Base-by-base conservation (phyloP, 1,140 invertebrate species). In the Drosophila orena region DNA sequence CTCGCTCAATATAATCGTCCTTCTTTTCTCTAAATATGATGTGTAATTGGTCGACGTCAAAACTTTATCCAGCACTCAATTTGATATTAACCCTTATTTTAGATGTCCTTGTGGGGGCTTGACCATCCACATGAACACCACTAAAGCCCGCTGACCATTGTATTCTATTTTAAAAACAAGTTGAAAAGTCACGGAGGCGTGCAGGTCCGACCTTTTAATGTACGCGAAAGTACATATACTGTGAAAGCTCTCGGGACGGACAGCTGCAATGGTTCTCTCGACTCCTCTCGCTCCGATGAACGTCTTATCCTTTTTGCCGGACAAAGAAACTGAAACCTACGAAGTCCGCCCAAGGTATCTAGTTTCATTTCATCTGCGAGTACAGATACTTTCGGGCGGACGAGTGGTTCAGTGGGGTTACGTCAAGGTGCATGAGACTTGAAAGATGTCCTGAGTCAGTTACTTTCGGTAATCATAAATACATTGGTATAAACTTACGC, bases 291-390 rank as follows among this genome's bases (percentile, higher is more conserved):
- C 61, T 65, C 64, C 27, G 64, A 68, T 68, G 64, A 68, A 65
- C 64, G 61, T 68, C 64, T 65, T 68, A 65, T 68, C 64, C 60
- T 68, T 35, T 49, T 65, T 68, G 60, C 60, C 64, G 64, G 64
- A 66, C 64, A 68, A 68, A 68, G 60, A 68, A 68, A 68, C 64
- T 68, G 65, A 68, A 68, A 53, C 30, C 37, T 7, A 12, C 46
- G n/a, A 8, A 53, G 62, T 50, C 61, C 15, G 37, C 60, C 64
- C 64, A 68, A 65, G 52, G 64, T 68, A 68, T 68, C 47, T 65
- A 42, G 64, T 68, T 68, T 65, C 64, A 65, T 65, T 68, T 68
- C 64, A 52, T 50, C 49, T 68, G 22, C 37, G 64, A 68, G 58
- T 68, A 68, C 60, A 65, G 46, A 68, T 43, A 65, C 43, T 37